A percentile compares a stretch with the other conserved stretches of the same genome.
phyloP scores from a whole-genome alignment of 2,888 invertebrate species.

The Agonopterix arenella region DNA sequence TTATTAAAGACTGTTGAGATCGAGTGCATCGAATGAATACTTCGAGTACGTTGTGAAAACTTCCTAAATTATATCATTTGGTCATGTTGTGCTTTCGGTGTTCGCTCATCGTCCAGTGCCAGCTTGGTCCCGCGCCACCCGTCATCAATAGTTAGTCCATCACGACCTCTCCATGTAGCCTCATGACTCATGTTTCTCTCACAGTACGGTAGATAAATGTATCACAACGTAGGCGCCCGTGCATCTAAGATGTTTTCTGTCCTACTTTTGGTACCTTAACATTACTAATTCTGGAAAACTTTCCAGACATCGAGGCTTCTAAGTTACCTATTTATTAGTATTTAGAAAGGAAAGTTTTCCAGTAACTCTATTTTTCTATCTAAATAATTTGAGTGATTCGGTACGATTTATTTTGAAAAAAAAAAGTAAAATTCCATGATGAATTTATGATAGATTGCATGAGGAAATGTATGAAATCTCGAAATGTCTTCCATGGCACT shows the following conservation, averaged over 20 bases:
- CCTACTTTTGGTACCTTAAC: slow-evolving; percentile 38
- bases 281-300: slow-evolving; percentile 55
- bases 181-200: slow-evolving; percentile 55
- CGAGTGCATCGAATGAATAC: slow-evolving; percentile 62
- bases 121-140: slow-evolving; percentile 59
- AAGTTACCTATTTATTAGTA: slow-evolving; percentile 36
- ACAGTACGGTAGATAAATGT: slow-evolving; percentile 72
- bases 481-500: slow-evolving; percentile 70
- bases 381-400: slow-evolving; percentile 20
- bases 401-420: slow-evolving; percentile 30
- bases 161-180: slow-evolving; percentile 68
- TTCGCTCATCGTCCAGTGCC: slow-evolving; percentile 60
- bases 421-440: not conserved
- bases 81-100: slow-evolving; percentile 66
- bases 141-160: slow-evolving; percentile 46
- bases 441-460: slow-evolving; percentile 16
- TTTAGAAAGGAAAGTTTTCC: slow-evolving; percentile 69
- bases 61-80: slow-evolving; percentile 47
- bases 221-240: slow-evolving; percentile 76
- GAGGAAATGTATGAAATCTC: slow-evolving; percentile 27
- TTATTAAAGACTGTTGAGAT: slow-evolving; percentile 67
- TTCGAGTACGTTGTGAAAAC: slow-evolving; percentile 51
- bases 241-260: slow-evolving; percentile 42
- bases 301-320: slow-evolving; percentile 48
- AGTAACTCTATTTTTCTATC: slow-evolving; percentile 33